These are phyloP conservation scores for Amphimallon solstitiale DNA, from an alignment of 2,888 invertebrate species.

Conservation along the genomic window DNA sequence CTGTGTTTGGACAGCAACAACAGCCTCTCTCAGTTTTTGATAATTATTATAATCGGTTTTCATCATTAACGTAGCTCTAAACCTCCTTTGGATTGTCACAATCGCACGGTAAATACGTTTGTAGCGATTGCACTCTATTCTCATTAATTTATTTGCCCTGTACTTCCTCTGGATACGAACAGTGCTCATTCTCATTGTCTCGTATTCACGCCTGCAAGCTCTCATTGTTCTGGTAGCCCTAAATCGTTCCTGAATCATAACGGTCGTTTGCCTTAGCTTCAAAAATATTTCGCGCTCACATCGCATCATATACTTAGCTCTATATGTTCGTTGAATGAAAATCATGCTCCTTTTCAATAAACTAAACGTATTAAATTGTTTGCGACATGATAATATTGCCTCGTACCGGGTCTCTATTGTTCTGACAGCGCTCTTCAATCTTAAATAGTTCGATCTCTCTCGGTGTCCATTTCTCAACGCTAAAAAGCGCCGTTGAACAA, in stretches of 20 bases:
- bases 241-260: slow-evolving; percentile 66
- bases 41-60: slow-evolving; percentile 57
- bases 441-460: slow-evolving; percentile 48
- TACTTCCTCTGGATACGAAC: slow-evolving; percentile 63
- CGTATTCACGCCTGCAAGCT: slow-evolving; percentile 48
- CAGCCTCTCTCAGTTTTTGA: slow-evolving; percentile 53
- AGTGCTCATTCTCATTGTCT: slow-evolving; percentile 57
- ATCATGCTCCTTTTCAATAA: slow-evolving; percentile 47
- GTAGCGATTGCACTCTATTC: slow-evolving; percentile 57
- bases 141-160: slow-evolving; percentile 62
- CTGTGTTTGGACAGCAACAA: slow-evolving; percentile 54
- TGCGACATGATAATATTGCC: slow-evolving; percentile 47
- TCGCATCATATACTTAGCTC: slow-evolving; percentile 45
- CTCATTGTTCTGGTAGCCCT: slow-evolving; percentile 56
- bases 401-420: slow-evolving; percentile 52
- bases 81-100: slow-evolving; percentile 51
- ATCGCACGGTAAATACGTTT: slow-evolving; percentile 55
- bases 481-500: slow-evolving; percentile 56
- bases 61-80: slow-evolving; percentile 53
- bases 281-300: slow-evolving; percentile 34
- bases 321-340: slow-evolving; percentile 38
- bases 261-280: slow-evolving; percentile 55
- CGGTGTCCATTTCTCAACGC: slow-evolving; percentile 49
- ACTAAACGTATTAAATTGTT: slow-evolving; percentile 53
- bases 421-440: slow-evolving; percentile 50